Evolutionary conservation across 2,797 vertebrate species (phyloP).

Genomic region (Xenentodon cancila): DNA sequence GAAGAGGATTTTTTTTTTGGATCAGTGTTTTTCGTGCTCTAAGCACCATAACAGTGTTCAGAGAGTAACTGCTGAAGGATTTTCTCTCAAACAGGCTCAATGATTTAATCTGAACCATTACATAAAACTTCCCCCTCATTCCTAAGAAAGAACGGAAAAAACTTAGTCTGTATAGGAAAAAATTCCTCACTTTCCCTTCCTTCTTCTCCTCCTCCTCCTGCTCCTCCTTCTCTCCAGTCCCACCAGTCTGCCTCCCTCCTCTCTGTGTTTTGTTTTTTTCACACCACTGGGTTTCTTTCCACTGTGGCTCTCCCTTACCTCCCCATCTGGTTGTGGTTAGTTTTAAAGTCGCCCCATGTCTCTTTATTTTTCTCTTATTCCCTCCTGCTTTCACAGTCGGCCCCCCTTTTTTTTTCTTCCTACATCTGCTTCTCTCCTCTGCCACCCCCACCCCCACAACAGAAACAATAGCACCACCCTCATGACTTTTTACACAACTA

Average conservation of each 20-base stretch:
- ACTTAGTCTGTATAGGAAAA: conserved; percentile 61
- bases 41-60: conserved; percentile 29
- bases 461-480: not conserved
- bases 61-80: conserved; percentile 30
- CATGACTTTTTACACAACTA: not conserved
- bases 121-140: conserved; percentile 68
- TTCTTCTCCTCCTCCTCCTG: conserved; percentile 16
- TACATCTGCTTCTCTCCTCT: conserved; percentile 53
- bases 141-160: conserved; percentile 38
- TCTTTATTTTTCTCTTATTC: conserved; percentile 28
- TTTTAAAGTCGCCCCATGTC: conserved; percentile 46
- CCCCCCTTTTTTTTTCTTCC: conserved; percentile 9
- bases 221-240: not conserved
- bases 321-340: conserved; percentile 83
- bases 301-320: conserved; percentile 52
- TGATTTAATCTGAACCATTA: conserved; percentile 59
- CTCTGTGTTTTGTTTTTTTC: conserved; percentile 50
- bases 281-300: conserved; percentile 57
- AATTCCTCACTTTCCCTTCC: conserved; percentile 64
- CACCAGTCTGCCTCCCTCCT: conserved; percentile 35
- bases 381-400: conserved; percentile 33
- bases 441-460: conserved; percentile 3
- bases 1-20: conserved; percentile 5
- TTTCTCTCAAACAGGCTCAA: conserved; percentile 41
- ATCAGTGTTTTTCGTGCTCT: conserved; percentile 15